These are phyloP conservation scores for Amphipyra tragopoginis DNA, from an alignment of 2,888 invertebrate species.

Conservation along the genomic window DNA sequence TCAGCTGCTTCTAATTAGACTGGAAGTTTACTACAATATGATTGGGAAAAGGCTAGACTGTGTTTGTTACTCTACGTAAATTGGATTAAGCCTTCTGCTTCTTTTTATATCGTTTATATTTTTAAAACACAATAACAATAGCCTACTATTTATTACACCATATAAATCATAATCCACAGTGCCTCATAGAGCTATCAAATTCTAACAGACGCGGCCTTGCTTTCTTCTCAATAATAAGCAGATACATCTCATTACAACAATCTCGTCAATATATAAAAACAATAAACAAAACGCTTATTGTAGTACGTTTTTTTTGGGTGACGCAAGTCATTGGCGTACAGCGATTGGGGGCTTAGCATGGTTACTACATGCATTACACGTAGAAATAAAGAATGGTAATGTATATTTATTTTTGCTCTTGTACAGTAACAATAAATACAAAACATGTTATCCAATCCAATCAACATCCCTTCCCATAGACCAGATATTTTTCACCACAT, in stretches of 20 bases:
- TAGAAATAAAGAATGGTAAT: too few species aligned
- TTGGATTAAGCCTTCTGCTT: not conserved
- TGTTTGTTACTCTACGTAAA: too few species aligned
- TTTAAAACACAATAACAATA: not conserved
- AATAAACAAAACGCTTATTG: slow-evolving; percentile 71
- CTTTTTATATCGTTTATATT: not conserved
- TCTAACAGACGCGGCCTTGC: slow-evolving; percentile 46
- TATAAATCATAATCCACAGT: slow-evolving; percentile 4
- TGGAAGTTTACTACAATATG: too few species aligned
- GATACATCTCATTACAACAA: slow-evolving; percentile 52
- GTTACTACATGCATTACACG: too few species aligned
- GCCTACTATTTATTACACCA: slow-evolving; percentile 9
- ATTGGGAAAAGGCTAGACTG: too few species aligned
- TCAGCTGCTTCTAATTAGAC: too few species aligned
- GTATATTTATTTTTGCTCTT: too few species aligned
- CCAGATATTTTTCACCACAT: too few species aligned
- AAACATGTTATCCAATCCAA: too few species aligned
- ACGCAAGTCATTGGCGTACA: slow-evolving; percentile 1
- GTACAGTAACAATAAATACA: too few species aligned
- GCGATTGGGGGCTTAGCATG: slow-evolving; percentile 17
- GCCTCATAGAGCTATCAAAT: slow-evolving; percentile 30
- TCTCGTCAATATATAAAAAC: slow-evolving; percentile 61
- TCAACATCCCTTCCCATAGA: too few species aligned
- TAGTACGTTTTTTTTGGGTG: slow-evolving; percentile 34
- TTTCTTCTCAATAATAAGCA: slow-evolving; percentile 53